Evolutionary conservation across 2,113 vertebrate species (phyloP), one percentile per base, ranked within the genome.

Genomic region (Callipepla squamata): DNA sequence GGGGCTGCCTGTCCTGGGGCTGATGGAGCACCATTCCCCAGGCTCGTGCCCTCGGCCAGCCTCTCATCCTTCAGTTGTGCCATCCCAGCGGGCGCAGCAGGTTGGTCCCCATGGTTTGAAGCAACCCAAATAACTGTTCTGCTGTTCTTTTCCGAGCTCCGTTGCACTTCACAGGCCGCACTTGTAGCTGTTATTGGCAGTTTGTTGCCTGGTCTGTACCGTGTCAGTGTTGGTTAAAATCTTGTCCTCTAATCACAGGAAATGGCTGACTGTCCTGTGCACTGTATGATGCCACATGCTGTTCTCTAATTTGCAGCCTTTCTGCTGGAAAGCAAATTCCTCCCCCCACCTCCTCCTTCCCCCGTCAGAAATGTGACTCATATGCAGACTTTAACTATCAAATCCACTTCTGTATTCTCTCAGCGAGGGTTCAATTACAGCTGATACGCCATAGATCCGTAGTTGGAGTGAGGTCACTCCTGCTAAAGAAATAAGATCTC

Each of bases 401-500:
- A 78, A 94, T 85, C 94, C 90, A 92, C 91, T 95, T 93, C 68
- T 91, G 72, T 92, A 76, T 96, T 96, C 94, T 96, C 94, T 93
- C 92, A 76, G 94, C 11, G 34, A 96, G 91, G 90, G 87, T 96
- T 96, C 65, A 2, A 86, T 96, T 96, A 96, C 96, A 95, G 92
- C 85, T 88, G 89, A 89, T 93, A 65, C 3, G 14, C 90, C 85
- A 83, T 91, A 85, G 85, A 90, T 95, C 95, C 90, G 87, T 91
- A 92, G 90, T 90, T 92, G 94, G 80, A 95, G 82, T 96, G 95
- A 97, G 94, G 92, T 95, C 94, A 95, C 84, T 95, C 74, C 80
- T 73, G 74, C 67, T 48, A 72, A 77, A 88, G 97, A 95, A 97
- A 96, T 70, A 42, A 91, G 88, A 96, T 96, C 94, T 95, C 85